These are phyloP conservation scores for Alaudala cheleensis DNA, from an alignment of 2,113 vertebrate genomes.

Conservation along the genomic window DNA sequence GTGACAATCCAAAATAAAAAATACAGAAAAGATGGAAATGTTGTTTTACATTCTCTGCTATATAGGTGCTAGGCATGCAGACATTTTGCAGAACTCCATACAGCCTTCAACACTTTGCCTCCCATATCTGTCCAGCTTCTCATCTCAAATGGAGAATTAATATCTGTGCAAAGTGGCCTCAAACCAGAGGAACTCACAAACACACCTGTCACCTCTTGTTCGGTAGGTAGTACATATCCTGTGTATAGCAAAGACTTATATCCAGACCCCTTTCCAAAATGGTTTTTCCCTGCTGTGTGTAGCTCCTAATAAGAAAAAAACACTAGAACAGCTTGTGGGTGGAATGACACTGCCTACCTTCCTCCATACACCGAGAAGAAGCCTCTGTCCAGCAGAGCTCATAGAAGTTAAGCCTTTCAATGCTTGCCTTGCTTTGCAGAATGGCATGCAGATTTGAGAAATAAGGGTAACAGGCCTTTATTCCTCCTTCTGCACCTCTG, in stretches of 20 bases:
- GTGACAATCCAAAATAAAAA: background rate
- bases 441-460: background rate
- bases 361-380: background rate
- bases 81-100: background rate
- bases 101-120: background rate
- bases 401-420: background rate
- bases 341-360: background rate
- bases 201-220: background rate
- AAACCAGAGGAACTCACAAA: background rate
- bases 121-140: background rate
- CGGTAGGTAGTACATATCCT: background rate
- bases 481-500: background rate
- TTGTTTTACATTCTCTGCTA: background rate
- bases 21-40: background rate
- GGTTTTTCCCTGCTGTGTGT: background rate
- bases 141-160: background rate
- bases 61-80: background rate
- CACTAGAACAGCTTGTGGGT: background rate
- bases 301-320: background rate
- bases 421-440: background rate
- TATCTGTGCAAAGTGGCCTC: background rate
- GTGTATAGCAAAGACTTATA: background rate
- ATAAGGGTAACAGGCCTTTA: background rate
- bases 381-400: background rate
- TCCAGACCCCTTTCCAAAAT: background rate